These are phyloP conservation scores for Lamprologus lemairii DNA, from an alignment of 2,113 vertebrate species.

Conservation along the genomic window DNA sequence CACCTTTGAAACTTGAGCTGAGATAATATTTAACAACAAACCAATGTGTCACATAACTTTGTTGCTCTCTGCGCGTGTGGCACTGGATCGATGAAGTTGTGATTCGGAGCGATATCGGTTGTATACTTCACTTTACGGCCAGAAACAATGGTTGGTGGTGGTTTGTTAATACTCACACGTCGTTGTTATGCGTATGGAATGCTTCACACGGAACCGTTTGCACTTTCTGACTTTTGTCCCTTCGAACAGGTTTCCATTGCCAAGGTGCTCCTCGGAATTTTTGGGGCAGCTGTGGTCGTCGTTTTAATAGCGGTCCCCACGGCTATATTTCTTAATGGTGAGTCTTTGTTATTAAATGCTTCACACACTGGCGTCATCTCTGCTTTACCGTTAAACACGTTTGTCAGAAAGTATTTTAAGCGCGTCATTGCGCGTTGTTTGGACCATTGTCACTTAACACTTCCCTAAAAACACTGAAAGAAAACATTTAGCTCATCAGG, in stretches of 20 bases:
- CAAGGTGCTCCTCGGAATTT: constrained; percentile 60
- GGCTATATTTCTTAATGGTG: constrained; percentile 58
- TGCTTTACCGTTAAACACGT: background rate
- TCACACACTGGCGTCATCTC: background rate
- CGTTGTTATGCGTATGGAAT: background rate
- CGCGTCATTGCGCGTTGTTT: constrained; percentile 32
- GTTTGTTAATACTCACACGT: background rate
- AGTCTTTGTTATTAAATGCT: background rate
- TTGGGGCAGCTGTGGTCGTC: constrained; percentile 49
- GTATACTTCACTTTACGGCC: background rate
- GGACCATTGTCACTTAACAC: background rate
- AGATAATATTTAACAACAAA: constrained; percentile 67
- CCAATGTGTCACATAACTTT: background rate
- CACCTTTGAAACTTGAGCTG: constrained; percentile 56
- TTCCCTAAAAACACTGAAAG: background rate
- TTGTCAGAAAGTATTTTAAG: background rate
- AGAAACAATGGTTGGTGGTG: constrained; percentile 28
- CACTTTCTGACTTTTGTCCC: background rate
- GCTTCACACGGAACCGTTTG: background rate
- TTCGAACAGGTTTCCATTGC: constrained; percentile 47
- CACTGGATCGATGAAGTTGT: background rate
- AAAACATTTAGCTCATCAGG: background rate
- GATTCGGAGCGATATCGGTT: background rate
- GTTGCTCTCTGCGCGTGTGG: background rate
- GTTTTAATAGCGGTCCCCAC: constrained; percentile 69